phyloP scores from a whole-genome alignment of 2,113 vertebrate species.

The Climacteris rufus region DNA sequence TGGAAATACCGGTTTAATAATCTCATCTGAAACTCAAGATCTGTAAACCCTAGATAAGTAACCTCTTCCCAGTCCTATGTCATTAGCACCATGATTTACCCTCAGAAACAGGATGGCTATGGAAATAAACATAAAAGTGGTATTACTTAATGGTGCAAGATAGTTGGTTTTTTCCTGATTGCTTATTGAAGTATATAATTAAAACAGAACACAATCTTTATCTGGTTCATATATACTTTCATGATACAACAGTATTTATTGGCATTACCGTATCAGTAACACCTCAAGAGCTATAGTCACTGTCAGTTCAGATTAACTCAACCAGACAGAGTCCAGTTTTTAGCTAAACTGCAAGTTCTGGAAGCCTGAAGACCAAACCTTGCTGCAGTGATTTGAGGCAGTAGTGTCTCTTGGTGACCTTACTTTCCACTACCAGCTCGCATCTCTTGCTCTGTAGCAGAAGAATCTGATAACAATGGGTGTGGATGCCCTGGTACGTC shows the following conservation, averaged over 20 bases:
- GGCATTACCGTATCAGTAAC: neutral
- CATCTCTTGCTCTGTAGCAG: neutral
- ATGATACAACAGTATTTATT: neutral
- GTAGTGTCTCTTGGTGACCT: neutral
- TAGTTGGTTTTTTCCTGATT: neutral
- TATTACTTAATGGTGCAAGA: neutral
- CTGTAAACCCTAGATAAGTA: neutral
- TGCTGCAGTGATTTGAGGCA: neutral
- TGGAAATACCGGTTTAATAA: neutral
- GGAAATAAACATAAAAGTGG: neutral
- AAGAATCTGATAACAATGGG: neutral
- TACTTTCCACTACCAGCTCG: neutral
- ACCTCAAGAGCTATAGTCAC: neutral
- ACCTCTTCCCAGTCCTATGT: neutral
- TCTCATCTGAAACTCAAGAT: neutral
- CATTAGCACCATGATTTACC: neutral
- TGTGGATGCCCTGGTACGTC: neutral
- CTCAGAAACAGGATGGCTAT: neutral
- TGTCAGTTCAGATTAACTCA: neutral
- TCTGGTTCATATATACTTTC: neutral
- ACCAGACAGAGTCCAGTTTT: neutral
- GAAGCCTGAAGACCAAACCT: neutral
- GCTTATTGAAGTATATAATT: neutral
- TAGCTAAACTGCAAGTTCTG: neutral
- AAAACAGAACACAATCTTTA: neutral